Evolutionary conservation across 37 sponge, comb jelly and placozoan species (phyloP).

Genomic region (Diacarnus erythraeanus): DNA sequence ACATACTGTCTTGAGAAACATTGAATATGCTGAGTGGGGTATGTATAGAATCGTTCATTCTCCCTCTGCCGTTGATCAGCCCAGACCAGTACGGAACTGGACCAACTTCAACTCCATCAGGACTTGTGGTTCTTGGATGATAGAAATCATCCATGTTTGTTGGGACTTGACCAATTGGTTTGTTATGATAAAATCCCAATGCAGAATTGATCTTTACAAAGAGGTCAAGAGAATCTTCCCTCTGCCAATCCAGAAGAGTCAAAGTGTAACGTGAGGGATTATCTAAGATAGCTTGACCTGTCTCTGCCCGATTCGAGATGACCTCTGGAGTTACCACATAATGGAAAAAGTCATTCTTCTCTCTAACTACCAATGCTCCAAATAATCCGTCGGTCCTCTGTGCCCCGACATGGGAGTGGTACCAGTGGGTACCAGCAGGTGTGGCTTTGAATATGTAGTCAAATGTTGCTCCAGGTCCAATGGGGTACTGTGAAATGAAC

Average conservation of each 20-base stretch:
- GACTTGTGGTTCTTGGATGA: not conserved
- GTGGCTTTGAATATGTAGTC: conserved; percentile 54
- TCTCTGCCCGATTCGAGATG: too few species aligned
- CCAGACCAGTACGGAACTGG: conserved; percentile 63
- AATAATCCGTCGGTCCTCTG: conserved; percentile 72
- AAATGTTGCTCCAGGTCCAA: conserved; percentile 37
- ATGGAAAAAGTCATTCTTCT: conserved; percentile 17
- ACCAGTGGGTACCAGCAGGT: conserved; percentile 78
- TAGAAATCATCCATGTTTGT: not conserved
- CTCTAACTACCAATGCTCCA: conserved; percentile 69
- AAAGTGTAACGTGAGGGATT: conserved; percentile 58
- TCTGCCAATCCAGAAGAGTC: conserved; percentile 53
- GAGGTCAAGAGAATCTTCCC: conserved; percentile 25
- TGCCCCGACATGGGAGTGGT: conserved; percentile 73
- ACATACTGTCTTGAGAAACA: conserved; percentile 15
- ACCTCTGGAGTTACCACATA: too few species aligned
- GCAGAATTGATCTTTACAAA: conserved; percentile 23
- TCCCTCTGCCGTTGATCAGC: conserved; percentile 71
- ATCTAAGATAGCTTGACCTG: conserved; percentile 23
- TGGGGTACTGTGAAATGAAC: conserved; percentile 62
- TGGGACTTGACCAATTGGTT: conserved; percentile 12
- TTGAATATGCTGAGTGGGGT: conserved; percentile 6
- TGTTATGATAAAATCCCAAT: conserved; percentile 15
- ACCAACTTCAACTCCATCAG: conserved; percentile 54
- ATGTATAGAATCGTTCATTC: conserved; percentile 8